Percentiles rank a stretch among this genome's conserved stretches.
Evolutionary conservation across 2,888 invertebrate genomes (phyloP).

Genomic region (Flexamia atlantica): DNA sequence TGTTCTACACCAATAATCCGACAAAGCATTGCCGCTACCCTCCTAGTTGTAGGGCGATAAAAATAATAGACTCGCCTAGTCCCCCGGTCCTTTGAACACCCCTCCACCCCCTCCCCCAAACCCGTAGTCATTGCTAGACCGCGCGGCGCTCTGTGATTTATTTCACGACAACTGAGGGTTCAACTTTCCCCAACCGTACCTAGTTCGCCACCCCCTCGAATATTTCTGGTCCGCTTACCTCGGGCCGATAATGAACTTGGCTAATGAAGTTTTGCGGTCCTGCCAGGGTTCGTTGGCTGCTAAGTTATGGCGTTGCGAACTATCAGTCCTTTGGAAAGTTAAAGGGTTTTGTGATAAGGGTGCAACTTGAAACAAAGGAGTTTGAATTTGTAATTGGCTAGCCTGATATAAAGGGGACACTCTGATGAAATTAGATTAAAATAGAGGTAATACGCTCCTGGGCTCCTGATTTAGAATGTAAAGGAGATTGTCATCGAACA

Average conservation of each 20-base stretch:
- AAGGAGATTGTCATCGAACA: no score
- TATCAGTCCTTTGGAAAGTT: not conserved
- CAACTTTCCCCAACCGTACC: not conserved
- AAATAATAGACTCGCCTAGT: conserved; percentile 41
- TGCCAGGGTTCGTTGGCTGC: not conserved
- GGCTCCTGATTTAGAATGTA: no score
- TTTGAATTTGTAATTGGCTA: no score
- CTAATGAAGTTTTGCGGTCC: conserved; percentile 5
- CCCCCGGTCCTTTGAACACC: not conserved
- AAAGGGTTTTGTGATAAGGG: no score
- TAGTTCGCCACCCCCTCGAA: not conserved
- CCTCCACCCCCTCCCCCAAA: not conserved
- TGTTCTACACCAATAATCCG: not conserved
- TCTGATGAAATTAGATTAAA: no score
- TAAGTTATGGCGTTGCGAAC: not conserved
- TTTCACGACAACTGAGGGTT: not conserved
- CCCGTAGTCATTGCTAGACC: not conserved
- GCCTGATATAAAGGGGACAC: no score
- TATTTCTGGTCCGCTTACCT: conserved; percentile 15
- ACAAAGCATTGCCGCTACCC: conserved; percentile 23
- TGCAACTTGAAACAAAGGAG: no score
- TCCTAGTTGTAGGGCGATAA: conserved; percentile 22
- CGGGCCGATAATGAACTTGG: not conserved
- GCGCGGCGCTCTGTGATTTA: conserved; percentile 15
- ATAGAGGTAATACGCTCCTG: no score